Evolutionary conservation across 2,888 invertebrate genomes (phyloP).

Genomic region (Catocala nupta): DNA sequence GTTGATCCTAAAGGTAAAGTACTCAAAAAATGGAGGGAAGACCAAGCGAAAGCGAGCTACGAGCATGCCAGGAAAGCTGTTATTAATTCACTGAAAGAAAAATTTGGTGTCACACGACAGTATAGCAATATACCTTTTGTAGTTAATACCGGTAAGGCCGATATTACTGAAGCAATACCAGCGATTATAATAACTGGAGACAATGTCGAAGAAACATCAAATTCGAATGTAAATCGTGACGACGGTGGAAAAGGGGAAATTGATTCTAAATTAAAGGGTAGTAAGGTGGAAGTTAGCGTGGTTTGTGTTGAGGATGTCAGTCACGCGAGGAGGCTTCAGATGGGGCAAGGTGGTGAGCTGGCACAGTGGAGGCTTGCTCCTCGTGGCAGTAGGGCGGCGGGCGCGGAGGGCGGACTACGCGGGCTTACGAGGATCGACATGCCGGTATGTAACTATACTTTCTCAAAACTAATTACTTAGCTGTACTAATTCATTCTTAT

Average conservation of each 20-base stretch:
- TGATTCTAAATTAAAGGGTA: slow-evolving; percentile 47
- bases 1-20: slow-evolving; percentile 70
- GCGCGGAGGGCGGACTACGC: slow-evolving; percentile 74
- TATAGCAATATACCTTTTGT: slow-evolving; percentile 60
- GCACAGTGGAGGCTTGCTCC: slow-evolving; percentile 79
- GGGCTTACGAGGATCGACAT: slow-evolving; percentile 70
- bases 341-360: slow-evolving; percentile 82
- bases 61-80: slow-evolving; percentile 76
- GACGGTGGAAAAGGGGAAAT: slow-evolving; percentile 49
- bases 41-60: slow-evolving; percentile 70
- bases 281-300: slow-evolving; percentile 64
- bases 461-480: slow-evolving; percentile 8
- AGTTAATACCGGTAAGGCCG: slow-evolving; percentile 61
- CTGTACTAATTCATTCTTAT: no score
- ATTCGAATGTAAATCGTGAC: slow-evolving; percentile 75
- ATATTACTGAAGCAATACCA: slow-evolving; percentile 63
- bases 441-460: slow-evolving; percentile 74
- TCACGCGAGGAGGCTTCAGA: slow-evolving; percentile 82
- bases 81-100: slow-evolving; percentile 81
- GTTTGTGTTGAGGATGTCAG: slow-evolving; percentile 66
- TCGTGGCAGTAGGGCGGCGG: slow-evolving; percentile 80
- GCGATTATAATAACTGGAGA: slow-evolving; percentile 74
- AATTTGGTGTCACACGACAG: slow-evolving; percentile 61
- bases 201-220: slow-evolving; percentile 81
- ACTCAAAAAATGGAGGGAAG: slow-evolving; percentile 78